Base-by-base conservation (phyloP, 2,113 vertebrate species). In the Pandion haliaetus region DNA sequence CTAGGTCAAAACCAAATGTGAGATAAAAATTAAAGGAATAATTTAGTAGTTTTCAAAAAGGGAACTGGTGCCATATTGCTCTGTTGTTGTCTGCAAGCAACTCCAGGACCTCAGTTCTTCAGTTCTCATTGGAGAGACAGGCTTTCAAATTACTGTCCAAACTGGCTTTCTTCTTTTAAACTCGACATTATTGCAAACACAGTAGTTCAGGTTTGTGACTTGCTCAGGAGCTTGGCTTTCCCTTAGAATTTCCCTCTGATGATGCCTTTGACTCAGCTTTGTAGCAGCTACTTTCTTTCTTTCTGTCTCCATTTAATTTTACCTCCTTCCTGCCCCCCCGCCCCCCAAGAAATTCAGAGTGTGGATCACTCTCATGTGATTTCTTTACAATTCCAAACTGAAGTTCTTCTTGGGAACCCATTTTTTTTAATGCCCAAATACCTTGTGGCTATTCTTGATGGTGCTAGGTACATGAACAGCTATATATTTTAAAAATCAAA, bases 401-500 rank as follows among this genome's bases (percentile, higher is more conserved):
- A 95, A 93, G 42, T 47, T 76, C 58, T 88, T 92, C 78, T 58
- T 71, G 24, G 67, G 61, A 94, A 79, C 32, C 3, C 29, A 82
- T 47, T 86, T 94, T 86, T 94, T 86, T 96, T 90, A 79, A 90
- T 72, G 36, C 10, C 12, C 12, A 65, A 77, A 84, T 5, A 23
- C 28, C 34, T 71, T 65, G 19, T 50, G 49, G 11, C 21, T 79
- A 54, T 81, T 95, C 45, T 84, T 80, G 47, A 80, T 77, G 50
- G 47, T 85, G 61, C 38, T 81, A 92, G 17, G 31, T 57, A 82
- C 17, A 54, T 80, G 17, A 96, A 96, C 34, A 89, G 61, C 42
- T 86, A 65, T 38, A 45, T 57, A 50, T 91, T 93, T 96, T 70
- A 90, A 96, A 97, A 98, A 96, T 67, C 93, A 96, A 80, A 93